Evolutionary conservation across 1,140 invertebrate genomes (phyloP), one percentile per base, ranked within the genome.

Genomic region (Scaptomyza hsui): DNA sequence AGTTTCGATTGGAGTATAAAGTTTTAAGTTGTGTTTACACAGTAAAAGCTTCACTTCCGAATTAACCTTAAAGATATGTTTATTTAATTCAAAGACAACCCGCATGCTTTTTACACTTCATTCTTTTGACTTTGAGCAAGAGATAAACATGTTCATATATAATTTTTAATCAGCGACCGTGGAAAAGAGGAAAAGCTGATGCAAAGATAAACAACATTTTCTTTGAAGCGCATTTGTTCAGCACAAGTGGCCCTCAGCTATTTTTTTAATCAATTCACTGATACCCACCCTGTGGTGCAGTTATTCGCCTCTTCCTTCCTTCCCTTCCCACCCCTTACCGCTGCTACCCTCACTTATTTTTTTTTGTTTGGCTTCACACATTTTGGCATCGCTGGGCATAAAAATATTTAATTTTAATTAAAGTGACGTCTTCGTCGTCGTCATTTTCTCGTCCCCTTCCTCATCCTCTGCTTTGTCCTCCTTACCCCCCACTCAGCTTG

Each of bases 341-440:
- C 10, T 41, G 9, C 19, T 1, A 12, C 13, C 1, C 7, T 29
- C 26, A 7, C 26, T 7, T 29, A 1, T 29, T 16, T 47, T 35
- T 47, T 35, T 32, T 47, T 7, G 19, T 52, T 19, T 21, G 15
- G 26, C 42, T 41, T 16, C 16, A 45, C 67, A 24, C 29, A 55
- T 68, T 57, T 52, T 29, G 49, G 10, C 37, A 12, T 12, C 13
- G 47, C 15, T 13, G 60, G 18, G 62, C 60, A 41, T 47, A 49
- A 76, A 73, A 72, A 80, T 80, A 81, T 80, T 80, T 81, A 72
- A 81, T 76, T 80, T 81, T 80, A 72, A 80, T 80, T 81, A 80
- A 81, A 76, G 69, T 63, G 71, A 48, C 57, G 21, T 65, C 60
- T 32, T 26, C 16, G 42, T 48, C 21, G 18, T 13, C 65, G 19